Conservation (phyloP, 2,888 invertebrate genomes). For the Rosalia funebris region DNA sequence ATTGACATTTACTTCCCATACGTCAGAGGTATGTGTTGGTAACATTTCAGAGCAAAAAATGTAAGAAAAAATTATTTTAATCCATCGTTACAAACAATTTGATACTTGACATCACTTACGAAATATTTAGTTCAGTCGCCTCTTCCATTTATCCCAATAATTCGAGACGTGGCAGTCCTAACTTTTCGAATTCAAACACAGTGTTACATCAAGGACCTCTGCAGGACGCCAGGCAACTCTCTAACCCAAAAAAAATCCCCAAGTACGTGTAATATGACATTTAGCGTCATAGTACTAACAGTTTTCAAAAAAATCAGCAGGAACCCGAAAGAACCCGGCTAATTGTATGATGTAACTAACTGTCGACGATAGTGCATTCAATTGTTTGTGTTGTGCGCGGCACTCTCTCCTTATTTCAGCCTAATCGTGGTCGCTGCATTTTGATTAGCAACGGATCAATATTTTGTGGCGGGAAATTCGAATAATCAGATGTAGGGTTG, state of each 20-base stretch:
- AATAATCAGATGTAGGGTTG: background rate
- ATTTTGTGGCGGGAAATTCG: constrained; percentile 14
- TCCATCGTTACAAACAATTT: too few species aligned
- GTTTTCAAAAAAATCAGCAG: constrained; percentile 23
- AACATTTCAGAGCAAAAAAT: too few species aligned
- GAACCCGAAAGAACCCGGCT: constrained; percentile 26
- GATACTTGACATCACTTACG: too few species aligned
- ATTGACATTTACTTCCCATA: too few species aligned
- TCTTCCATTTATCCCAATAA: background rate
- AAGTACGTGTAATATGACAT: constrained; percentile 25
- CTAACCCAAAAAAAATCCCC: constrained; percentile 18
- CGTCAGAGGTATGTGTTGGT: too few species aligned
- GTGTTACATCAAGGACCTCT: constrained; percentile 22
- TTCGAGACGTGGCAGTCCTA: background rate
- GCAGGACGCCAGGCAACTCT: constrained; percentile 19
- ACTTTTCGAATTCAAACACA: constrained; percentile 12
- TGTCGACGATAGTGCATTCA: constrained; percentile 5
- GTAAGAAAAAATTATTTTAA: too few species aligned
- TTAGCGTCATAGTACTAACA: constrained; percentile 15
- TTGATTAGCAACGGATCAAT: constrained; percentile 19
- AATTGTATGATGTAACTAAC: constrained; percentile 17
- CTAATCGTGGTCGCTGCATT: background rate
- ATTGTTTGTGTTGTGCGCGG: constrained; percentile 22
- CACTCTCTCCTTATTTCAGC: background rate
- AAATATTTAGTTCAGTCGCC: background rate